Evolutionary conservation across 2,888 invertebrate species (phyloP), one percentile per base, ranked within the genome.

Genomic region (Eucriotettix oculatus): DNA sequence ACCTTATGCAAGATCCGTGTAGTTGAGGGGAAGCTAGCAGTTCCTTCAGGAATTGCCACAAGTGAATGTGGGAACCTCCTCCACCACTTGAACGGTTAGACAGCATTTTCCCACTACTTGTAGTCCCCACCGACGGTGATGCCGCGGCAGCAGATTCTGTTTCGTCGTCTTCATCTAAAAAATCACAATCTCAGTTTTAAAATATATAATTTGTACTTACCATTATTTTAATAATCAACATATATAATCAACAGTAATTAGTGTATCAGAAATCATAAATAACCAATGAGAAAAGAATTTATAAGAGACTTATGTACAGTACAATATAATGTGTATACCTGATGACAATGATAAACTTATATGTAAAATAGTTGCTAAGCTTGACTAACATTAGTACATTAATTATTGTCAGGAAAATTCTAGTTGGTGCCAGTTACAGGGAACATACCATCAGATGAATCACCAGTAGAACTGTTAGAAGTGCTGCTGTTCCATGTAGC

Each of bases 1-100:
- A 99, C 71, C 96, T 86, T 71, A 99, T 98, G 72, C 96, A 97
- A 9, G 90, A 88, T 12, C 93, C 92, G 73, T 95, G 91, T 43
- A 85, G 76, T 67, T 91, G 89, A 0, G 95, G 92, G 58, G 91
- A 85, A 17, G 89, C 83, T 1, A 99, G 79, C 16, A 99, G 82
- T 73, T 99, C 97, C 73, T 96, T 96, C 59, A 99, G 79, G 75
- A 99, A 99, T 76, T 99, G 97, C 98, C 98, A 99, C 56, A 99
- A 79, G 73, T 99, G 98, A 67, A 98, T 98, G 74, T 94, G 94
- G 0, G 93, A 89, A 65, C 89, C 87, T 57, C 85, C 83, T 56
- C 85, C 83, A 60, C 56, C 65, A 40, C 60, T 60, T 53, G 52
- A 56, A 59, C 53, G 54, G 43, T 57, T 58, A 1, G 64, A 54